Percentiles rank a stretch among this genome's conserved stretches.
These are phyloP conservation scores for Melikaiella ostensackeni DNA, from an alignment of 2,888 invertebrate genomes.

Conservation along the genomic window DNA sequence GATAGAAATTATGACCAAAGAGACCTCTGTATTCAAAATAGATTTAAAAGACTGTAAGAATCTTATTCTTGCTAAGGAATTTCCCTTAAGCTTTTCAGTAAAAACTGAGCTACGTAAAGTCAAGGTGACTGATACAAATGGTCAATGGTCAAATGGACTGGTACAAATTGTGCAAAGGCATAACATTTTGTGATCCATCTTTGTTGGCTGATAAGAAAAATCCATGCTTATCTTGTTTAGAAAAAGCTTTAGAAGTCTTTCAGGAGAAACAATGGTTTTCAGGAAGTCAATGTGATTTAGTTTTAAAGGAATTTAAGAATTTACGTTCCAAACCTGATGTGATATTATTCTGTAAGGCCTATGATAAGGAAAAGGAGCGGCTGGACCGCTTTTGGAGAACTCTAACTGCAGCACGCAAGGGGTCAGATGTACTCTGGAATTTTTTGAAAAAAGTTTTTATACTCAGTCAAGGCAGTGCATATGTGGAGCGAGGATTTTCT, in stretches of 20 bases:
- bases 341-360: too few relatives aligned
- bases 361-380: too few relatives aligned
- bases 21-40: too few relatives aligned
- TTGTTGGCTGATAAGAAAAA: background rate
- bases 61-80: constrained; percentile 27
- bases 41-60: constrained; percentile 29
- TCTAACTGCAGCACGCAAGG: background rate
- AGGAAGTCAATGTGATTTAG: constrained; percentile 3
- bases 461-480: constrained; percentile 52
- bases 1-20: too few relatives aligned
- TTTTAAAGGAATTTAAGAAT: too few relatives aligned
- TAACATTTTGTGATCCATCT: constrained; percentile 22
- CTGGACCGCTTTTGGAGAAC: constrained; percentile 34
- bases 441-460: constrained; percentile 48
- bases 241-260: constrained; percentile 4
- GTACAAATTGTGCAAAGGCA: background rate
- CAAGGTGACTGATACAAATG: background rate
- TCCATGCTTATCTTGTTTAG: constrained; percentile 10
- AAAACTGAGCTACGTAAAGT: constrained; percentile 14
- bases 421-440: constrained; percentile 1
- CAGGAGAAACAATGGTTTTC: background rate
- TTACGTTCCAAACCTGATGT: too few relatives aligned
- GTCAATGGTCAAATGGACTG: too few relatives aligned
- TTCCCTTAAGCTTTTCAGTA: constrained; percentile 34
- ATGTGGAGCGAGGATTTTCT: constrained; percentile 53